These are phyloP conservation scores for Macrobrachium rosenbergii DNA, from an alignment of 1,140 invertebrate species.

Conservation along the genomic window DNA sequence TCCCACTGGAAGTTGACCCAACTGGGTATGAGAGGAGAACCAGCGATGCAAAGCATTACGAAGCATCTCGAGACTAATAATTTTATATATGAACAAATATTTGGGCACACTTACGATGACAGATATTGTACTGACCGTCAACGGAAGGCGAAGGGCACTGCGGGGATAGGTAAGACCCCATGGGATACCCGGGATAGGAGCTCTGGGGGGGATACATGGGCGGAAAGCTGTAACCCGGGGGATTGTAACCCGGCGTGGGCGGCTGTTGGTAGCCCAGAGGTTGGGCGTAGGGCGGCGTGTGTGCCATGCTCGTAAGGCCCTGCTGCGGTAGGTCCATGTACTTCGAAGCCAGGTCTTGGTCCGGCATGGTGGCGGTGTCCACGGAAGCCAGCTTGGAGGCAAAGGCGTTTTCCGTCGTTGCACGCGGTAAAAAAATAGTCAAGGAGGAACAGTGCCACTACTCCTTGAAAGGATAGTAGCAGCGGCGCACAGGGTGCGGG, in stretches of 20 bases:
- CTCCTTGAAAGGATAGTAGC: conserved; percentile 1
- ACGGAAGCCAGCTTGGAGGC: conserved; percentile 62
- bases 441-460: neutral
- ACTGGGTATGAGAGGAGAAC: no score
- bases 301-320: conserved; percentile 60
- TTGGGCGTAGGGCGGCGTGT: conserved; percentile 65
- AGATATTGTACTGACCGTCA: conserved; percentile 57
- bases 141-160: conserved; percentile 65
- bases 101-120: no score
- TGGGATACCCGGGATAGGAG: conserved; percentile 64
- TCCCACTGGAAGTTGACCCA: no score
- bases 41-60: no score
- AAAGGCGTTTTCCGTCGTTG: neutral
- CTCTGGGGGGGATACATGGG: conserved; percentile 63
- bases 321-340: conserved; percentile 64
- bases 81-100: no score
- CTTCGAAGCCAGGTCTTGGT: conserved; percentile 65
- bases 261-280: conserved; percentile 65
- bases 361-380: conserved; percentile 63
- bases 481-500: neutral
- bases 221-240: conserved; percentile 64
- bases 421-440: no score
- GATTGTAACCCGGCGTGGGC: conserved; percentile 64
- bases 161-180: conserved; percentile 60
- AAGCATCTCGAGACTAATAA: no score